phyloP scores from a whole-genome alignment of 92 coral and sea anemone species.

The Blastomussa wellsi region DNA sequence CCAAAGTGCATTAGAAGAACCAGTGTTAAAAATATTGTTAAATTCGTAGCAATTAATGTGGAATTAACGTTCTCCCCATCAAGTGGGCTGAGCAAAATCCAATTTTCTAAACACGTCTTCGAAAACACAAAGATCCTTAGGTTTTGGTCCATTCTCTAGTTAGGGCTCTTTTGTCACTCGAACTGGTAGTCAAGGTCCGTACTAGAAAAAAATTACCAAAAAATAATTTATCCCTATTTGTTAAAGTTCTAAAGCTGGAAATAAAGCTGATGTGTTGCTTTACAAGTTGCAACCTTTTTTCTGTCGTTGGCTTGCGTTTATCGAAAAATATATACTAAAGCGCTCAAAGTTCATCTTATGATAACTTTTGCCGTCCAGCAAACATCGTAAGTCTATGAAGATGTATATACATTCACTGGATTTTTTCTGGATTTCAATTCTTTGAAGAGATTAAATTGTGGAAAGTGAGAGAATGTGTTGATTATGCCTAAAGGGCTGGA shows the following conservation, averaged over 20 bases:
- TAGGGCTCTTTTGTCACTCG: constrained; percentile 21
- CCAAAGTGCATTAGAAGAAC: constrained; percentile 19
- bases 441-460: constrained; percentile 15
- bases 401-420: background rate
- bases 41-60: background rate
- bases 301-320: background rate
- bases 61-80: background rate
- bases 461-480: constrained; percentile 5
- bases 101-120: background rate
- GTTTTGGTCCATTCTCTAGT: background rate
- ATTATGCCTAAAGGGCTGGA: constrained; percentile 3
- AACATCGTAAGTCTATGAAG: constrained; percentile 16
- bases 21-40: background rate
- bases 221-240: background rate
- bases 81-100: constrained; percentile 1
- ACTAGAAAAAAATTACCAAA: no score
- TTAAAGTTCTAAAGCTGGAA: background rate
- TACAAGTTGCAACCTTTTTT: background rate
- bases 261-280: background rate
- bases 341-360: background rate
- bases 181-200: background rate
- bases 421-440: background rate
- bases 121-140: background rate
- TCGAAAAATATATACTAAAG: background rate
- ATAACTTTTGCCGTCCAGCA: background rate